Evolutionary conservation across 2,113 vertebrate genomes (phyloP), one percentile per base, ranked within the genome.

Genomic region (Kryptolebias marmoratus): DNA sequence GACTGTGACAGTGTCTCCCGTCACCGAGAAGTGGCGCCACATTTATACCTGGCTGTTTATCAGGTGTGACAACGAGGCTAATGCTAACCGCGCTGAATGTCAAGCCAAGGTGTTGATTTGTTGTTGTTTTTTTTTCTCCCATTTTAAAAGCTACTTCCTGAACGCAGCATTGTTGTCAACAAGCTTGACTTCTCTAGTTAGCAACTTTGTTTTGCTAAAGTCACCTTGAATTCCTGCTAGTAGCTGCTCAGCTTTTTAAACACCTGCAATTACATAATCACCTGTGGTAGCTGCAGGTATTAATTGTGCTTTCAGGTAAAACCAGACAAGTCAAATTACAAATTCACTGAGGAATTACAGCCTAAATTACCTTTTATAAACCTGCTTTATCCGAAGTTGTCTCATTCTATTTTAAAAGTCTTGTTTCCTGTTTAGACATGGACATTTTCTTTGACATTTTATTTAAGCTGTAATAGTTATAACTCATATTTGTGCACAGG

Each of bases 151-250:
- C 52, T 14, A 22, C n/a, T 15, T 5, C 71, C 10, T 63, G 32
- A 68, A 68, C 14, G 47, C 63, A 65, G 32, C 62, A 52, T 47
- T 52, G 36, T 47, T 54, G 44, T 13, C 18, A n/a, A 11, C 3
- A 28, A 13, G 69, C 66, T 74, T 68, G 49, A 28, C 60, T 27
- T 8, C n/a, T 1, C 27, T 36, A 14, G 68, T 71, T 75, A 66
- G 78, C 81, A 67, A 4, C 54, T 59, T 48, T 22, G 42, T 68
- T 71, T 74, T 58, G 91, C 90, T 91, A 93, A 93, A 88, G 92
- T 94, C 92, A 94, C 93, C 93, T 94, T 94, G 93, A 90, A 71
- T 90, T 54, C 59, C 76, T 74, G 87, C 87, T 91, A 90, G 39
- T 42, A 8, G 84, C 82, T 47, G 63, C 54, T 42, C 53, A 77